These are phyloP conservation scores for Caranx ignobilis DNA, from an alignment of 2,113 vertebrate species.

Conservation along the genomic window DNA sequence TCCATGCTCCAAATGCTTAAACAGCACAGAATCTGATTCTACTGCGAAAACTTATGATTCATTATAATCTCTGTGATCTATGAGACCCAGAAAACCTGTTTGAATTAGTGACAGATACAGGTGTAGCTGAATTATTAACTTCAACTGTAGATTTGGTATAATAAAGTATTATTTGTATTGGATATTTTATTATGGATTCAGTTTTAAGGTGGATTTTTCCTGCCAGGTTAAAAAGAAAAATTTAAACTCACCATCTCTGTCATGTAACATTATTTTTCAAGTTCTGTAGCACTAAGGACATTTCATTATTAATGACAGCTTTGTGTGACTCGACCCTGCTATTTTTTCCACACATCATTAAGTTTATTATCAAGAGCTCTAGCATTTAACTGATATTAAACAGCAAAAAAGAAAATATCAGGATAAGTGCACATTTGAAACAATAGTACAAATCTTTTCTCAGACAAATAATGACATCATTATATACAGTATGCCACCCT, in stretches of 20 bases:
- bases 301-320: slow-evolving; percentile 33
- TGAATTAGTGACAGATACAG: background rate
- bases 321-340: slow-evolving; percentile 59
- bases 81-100: background rate
- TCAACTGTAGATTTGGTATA: too few species aligned
- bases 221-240: background rate
- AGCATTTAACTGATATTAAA: slow-evolving; percentile 76
- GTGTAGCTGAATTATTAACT: too few species aligned
- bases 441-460: slow-evolving; percentile 79
- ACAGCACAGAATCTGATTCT: background rate
- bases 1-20: background rate
- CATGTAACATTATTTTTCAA: background rate
- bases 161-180: background rate
- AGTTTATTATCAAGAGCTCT: slow-evolving; percentile 77
- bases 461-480: slow-evolving; percentile 77
- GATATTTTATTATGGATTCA: background rate
- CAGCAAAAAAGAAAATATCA: slow-evolving; percentile 68
- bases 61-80: too few species aligned
- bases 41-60: background rate
- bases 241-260: background rate
- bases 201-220: slow-evolving; percentile 28
- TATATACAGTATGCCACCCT: slow-evolving; percentile 80
- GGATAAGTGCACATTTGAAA: slow-evolving; percentile 82
- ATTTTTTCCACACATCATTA: slow-evolving; percentile 69
- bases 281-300: slow-evolving; percentile 14